A percentile compares a stretch with the other conserved stretches of the same genome.
phyloP scores from a whole-genome alignment of 2,888 invertebrate species.

The Parthenolecanium corni region DNA sequence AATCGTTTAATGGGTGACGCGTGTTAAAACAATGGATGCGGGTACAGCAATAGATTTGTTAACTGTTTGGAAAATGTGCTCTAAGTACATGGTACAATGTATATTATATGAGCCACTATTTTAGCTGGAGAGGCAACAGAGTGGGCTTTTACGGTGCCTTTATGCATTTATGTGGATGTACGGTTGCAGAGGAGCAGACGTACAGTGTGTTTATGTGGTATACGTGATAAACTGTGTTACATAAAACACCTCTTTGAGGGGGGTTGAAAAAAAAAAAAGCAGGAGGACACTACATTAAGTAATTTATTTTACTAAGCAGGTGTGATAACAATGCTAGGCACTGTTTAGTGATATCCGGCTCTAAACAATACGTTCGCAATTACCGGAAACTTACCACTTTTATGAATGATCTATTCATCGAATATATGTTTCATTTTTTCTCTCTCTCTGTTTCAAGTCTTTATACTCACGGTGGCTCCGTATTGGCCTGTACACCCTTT shows the following conservation, averaged over 20 bases:
- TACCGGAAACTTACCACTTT: conserved; percentile 11
- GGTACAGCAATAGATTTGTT: conserved; percentile 16
- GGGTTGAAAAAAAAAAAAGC: conserved; percentile 5
- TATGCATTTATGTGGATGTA: too few species aligned
- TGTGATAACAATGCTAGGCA: conserved; percentile 19
- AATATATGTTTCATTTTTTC: neutral
- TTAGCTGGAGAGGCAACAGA: conserved; percentile 1
- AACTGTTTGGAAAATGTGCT: conserved; percentile 7
- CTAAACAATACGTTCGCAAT: conserved; percentile 10
- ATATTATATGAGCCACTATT: neutral
- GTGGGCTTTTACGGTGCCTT: too few species aligned
- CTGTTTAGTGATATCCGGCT: conserved; percentile 17
- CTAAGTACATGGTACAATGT: neutral
- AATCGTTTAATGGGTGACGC: neutral
- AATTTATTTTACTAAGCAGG: conserved; percentile 17
- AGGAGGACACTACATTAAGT: conserved; percentile 3
- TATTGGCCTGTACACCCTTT: too few species aligned
- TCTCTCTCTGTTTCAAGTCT: too few species aligned
- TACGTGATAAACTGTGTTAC: conserved; percentile 15
- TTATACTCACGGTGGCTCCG: too few species aligned
- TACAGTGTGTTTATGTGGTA: neutral
- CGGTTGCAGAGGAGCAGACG: too few species aligned
- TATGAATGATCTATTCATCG: conserved; percentile 5
- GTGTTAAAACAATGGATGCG: conserved; percentile 19
- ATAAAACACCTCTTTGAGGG: conserved; percentile 6